Percentiles rank a stretch among this genome's conserved stretches.
phyloP scores from a whole-genome alignment of 1,140 invertebrate genomes.

The Portunus trituberculatus region DNA sequence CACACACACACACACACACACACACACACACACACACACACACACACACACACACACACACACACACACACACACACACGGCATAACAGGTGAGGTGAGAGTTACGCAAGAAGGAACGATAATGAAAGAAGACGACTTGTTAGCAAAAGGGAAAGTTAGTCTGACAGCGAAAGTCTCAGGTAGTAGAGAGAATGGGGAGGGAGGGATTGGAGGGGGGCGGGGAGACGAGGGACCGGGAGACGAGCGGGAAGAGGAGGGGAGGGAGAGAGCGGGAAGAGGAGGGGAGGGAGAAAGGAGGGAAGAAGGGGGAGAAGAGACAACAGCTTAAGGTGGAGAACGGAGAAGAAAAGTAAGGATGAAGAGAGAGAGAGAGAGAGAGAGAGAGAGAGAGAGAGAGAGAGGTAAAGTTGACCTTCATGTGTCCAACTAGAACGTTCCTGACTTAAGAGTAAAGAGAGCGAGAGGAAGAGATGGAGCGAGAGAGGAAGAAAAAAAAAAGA shows the following conservation, averaged over 20 bases:
- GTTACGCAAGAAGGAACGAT: not conserved
- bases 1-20: slow-evolving; percentile 20
- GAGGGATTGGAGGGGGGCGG: not conserved
- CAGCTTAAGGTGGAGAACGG: too few relatives aligned
- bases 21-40: not conserved
- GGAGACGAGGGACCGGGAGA: not conserved
- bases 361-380: slow-evolving; percentile 20
- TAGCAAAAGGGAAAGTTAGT: slow-evolving; percentile 6
- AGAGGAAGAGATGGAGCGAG: not conserved
- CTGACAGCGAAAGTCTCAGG: not conserved
- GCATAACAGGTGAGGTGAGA: not conserved
- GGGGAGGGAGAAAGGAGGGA: not conserved
- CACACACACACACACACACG: not conserved
- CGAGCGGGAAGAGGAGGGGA: not conserved
- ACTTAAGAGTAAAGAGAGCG: not conserved
- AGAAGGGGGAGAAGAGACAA: not conserved
- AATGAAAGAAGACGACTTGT: not conserved
- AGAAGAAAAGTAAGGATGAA: too few relatives aligned
- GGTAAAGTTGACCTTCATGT: not conserved
- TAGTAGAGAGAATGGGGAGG: not conserved
- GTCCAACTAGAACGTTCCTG: not conserved
- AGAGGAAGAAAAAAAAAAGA: too few relatives aligned
- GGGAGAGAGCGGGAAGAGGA: not conserved
- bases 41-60: slow-evolving; percentile 10
- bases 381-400: not conserved